Conservation (phyloP, 2,888 invertebrate species). For the Trisateles emortualis region DNA sequence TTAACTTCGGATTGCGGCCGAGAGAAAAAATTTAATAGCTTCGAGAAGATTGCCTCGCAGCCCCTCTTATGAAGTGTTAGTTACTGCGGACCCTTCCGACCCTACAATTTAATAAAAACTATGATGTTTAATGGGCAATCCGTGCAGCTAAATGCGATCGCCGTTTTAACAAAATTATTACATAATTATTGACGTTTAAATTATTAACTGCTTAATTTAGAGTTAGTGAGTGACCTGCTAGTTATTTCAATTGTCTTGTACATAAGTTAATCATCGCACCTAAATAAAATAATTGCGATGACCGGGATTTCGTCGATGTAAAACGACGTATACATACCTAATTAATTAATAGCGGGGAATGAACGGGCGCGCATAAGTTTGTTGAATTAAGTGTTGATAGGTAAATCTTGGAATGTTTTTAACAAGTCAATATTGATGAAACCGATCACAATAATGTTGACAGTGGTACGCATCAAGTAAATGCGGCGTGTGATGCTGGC, state of each 20-base stretch:
- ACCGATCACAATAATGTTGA: conserved; percentile 20
- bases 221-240: conserved; percentile 32
- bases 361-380: conserved; percentile 7
- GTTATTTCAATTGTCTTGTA: conserved; percentile 42
- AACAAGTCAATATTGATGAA: conserved; percentile 19
- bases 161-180: not conserved
- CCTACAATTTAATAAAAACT: conserved; percentile 42
- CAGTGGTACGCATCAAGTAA: conserved; percentile 2
- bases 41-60: conserved; percentile 61
- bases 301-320: conserved; percentile 42
- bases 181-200: conserved; percentile 21
- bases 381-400: conserved; percentile 13
- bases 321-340: conserved; percentile 22
- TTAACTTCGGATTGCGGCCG: conserved; percentile 70
- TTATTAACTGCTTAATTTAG: conserved; percentile 39
- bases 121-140: conserved; percentile 29
- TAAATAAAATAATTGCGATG: conserved; percentile 38
- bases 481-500: conserved; percentile 6
- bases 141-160: conserved; percentile 28
- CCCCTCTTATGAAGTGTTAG: conserved; percentile 54
- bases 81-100: conserved; percentile 32
- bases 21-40: conserved; percentile 76
- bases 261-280: conserved; percentile 41
- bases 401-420: conserved; percentile 22
- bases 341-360: conserved; percentile 14